A percentile compares a stretch with the other conserved stretches of the same genome.
Evolutionary conservation across 37 sponge, comb jelly and placozoan genomes (phyloP).

Genomic region (Beroe ovata): DNA sequence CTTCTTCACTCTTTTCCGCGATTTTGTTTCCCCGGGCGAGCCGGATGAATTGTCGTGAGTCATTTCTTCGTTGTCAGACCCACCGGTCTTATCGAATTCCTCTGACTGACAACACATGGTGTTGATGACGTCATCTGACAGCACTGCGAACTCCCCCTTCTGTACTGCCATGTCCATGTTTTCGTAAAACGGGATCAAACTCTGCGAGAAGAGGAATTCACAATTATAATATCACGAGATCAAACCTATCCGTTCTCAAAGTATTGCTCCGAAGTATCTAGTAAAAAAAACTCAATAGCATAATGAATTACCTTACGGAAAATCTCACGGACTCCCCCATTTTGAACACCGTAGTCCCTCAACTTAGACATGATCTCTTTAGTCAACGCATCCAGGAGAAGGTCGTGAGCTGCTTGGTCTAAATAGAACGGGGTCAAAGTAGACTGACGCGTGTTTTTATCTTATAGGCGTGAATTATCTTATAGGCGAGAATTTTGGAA

Average conservation of each 20-base stretch:
- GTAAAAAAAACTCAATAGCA: background rate
- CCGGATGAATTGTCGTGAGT: background rate
- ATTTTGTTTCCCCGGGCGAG: background rate
- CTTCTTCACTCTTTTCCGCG: background rate
- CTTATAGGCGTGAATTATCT: no score
- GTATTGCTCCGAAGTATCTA: no score
- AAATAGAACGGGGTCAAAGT: no score
- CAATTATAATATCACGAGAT: no score
- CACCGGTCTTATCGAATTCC: background rate
- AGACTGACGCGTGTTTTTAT: no score
- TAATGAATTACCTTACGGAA: background rate
- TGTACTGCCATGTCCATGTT: background rate
- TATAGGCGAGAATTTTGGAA: no score
- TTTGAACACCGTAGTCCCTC: background rate
- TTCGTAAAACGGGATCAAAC: background rate
- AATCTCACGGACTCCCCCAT: background rate
- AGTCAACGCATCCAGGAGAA: slow-evolving; percentile 2
- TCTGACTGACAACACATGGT: background rate
- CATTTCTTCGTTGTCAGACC: background rate
- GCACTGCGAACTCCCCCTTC: background rate
- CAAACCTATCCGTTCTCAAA: no score
- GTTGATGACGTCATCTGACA: background rate
- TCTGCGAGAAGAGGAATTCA: no score
- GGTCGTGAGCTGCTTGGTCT: background rate
- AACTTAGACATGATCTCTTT: background rate